These are phyloP conservation scores for Drosophila ficusphila DNA, from an alignment of 1,140 invertebrate species.

Conservation along the genomic window DNA sequence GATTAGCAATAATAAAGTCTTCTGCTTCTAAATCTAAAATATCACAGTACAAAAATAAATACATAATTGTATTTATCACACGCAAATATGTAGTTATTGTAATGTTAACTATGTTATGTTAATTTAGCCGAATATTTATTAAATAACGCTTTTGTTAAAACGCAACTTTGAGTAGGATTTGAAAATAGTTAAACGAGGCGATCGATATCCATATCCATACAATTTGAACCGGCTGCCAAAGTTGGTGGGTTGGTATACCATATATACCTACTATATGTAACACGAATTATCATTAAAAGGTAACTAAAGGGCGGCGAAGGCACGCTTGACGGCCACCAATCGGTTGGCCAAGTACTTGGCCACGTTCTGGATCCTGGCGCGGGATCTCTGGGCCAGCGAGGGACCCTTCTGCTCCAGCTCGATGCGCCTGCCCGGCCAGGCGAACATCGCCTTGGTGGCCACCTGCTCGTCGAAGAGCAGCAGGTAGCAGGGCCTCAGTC, in stretches of 20 bases:
- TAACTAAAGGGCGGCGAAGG: not conserved
- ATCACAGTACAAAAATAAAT: too few relatives aligned
- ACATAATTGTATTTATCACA: too few relatives aligned
- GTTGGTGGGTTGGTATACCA: not conserved
- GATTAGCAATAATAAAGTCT: too few relatives aligned
- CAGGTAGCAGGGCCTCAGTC: conserved; percentile 4
- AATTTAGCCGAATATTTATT: not conserved
- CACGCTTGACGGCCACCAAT: not conserved
- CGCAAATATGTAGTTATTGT: too few relatives aligned
- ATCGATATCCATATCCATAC: too few relatives aligned
- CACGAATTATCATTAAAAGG: too few relatives aligned
- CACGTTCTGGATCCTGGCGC: not conserved
- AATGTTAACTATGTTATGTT: too few relatives aligned
- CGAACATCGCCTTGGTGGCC: not conserved
- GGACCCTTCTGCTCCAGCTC: not conserved
- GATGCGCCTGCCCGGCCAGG: conserved; percentile 5
- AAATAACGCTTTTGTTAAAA: too few relatives aligned
- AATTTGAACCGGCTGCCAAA: not conserved
- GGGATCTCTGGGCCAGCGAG: not conserved
- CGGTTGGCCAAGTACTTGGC: not conserved
- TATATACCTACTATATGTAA: too few relatives aligned
- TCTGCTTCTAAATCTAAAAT: too few relatives aligned
- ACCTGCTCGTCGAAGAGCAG: conserved; percentile 10
- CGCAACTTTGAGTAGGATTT: too few relatives aligned
- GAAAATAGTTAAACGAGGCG: too few relatives aligned